Percentiles rank a stretch among this genome's conserved stretches.
phyloP scores from a whole-genome alignment of 2,113 vertebrate species.

The rabbit (Oryctolagus cuniculus) region DNA sequence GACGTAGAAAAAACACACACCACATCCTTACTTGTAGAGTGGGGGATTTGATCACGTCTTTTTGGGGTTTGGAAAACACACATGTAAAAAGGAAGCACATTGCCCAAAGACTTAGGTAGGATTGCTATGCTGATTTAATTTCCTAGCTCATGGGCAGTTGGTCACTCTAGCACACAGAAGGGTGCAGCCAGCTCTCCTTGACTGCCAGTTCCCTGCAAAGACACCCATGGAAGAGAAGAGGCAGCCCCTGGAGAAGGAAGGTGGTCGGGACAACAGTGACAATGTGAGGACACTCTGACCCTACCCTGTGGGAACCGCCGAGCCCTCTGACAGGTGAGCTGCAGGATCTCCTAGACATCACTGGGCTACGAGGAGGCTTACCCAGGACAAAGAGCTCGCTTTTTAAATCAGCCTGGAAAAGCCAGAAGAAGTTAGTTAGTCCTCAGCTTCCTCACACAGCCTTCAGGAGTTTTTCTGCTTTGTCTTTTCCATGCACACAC shows the following conservation, averaged over 20 bases:
- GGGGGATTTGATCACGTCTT: background rate
- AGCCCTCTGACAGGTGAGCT: slow-evolving; percentile 92
- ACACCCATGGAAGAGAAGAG: background rate
- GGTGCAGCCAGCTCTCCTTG: background rate
- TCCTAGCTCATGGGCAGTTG: background rate
- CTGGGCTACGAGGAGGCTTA: slow-evolving; percentile 98
- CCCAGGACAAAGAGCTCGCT: slow-evolving; percentile 93
- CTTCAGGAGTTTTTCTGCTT: background rate
- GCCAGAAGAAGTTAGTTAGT: slow-evolving; percentile 89
- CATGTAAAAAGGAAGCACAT: background rate
- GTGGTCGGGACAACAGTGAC: slow-evolving; percentile 49
- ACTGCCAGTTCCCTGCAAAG: background rate
- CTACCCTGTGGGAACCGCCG: slow-evolving; percentile 94
- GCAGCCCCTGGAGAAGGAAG: fast-evolving
- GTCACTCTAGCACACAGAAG: background rate
- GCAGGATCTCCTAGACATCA: slow-evolving; percentile 93
- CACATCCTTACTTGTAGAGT: fast-evolving
- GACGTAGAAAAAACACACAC: background rate
- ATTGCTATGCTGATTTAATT: background rate
- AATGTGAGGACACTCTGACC: slow-evolving; percentile 85
- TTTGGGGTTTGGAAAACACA: background rate
- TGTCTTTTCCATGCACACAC: slow-evolving; percentile 61
- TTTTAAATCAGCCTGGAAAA: slow-evolving; percentile 93
- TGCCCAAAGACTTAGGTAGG: background rate
- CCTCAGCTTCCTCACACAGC: background rate